phyloP scores from a whole-genome alignment of 2,797 vertebrate species.

The Alfaro cultratus region DNA sequence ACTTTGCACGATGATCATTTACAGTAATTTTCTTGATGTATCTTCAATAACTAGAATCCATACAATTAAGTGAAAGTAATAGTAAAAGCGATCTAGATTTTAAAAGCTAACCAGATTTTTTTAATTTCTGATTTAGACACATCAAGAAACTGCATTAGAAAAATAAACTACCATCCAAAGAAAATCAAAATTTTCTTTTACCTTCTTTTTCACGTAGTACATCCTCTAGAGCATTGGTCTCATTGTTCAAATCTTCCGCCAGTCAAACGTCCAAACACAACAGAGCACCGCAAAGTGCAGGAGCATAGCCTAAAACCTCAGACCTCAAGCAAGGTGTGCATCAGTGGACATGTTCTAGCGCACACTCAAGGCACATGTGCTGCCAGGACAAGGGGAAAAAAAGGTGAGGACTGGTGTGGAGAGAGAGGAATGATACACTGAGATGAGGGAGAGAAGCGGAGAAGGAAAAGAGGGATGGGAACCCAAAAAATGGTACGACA shows the following conservation, averaged over 20 bases:
- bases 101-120: neutral
- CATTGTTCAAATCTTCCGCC: conserved; percentile 60
- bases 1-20: conserved; percentile 7
- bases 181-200: conserved; percentile 52
- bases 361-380: conserved; percentile 41
- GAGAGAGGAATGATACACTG: conserved; percentile 60
- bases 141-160: conserved; percentile 18
- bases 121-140: neutral
- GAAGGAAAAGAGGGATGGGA: conserved; percentile 72
- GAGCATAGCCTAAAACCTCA: conserved; percentile 50
- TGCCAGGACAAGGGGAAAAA: conserved; percentile 48
- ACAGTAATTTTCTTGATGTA: neutral
- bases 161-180: neutral
- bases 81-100: neutral
- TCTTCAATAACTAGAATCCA: neutral
- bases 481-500: conserved; percentile 76
- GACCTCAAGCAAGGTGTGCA: conserved; percentile 60
- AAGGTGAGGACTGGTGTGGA: conserved; percentile 64
- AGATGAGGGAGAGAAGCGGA: conserved; percentile 60
- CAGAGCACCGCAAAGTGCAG: conserved; percentile 43
- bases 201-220: conserved; percentile 83
- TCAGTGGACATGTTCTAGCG: conserved; percentile 50
- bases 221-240: conserved; percentile 64
- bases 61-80: neutral
- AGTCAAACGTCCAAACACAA: conserved; percentile 61